phyloP scores from a whole-genome alignment of 2,797 vertebrate genomes.

The Phoxinus dragarum region DNA sequence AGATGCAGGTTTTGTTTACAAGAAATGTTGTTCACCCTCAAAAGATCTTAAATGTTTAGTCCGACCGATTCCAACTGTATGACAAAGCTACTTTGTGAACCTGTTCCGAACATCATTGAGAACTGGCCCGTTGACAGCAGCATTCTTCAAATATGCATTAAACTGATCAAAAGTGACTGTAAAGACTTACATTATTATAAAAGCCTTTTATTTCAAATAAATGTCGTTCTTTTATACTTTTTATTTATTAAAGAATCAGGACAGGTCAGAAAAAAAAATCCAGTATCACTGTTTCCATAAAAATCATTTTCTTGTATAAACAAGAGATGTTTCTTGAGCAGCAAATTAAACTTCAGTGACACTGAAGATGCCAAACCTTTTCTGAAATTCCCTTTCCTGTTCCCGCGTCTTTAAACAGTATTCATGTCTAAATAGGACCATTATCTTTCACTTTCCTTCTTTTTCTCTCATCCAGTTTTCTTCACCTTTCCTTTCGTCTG shows the following conservation, averaged over 20 bases:
- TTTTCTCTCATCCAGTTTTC: not conserved
- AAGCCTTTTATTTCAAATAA: not conserved
- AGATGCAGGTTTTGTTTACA: constrained; percentile 14
- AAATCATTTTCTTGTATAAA: not conserved
- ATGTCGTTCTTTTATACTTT: not conserved
- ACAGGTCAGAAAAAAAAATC: not conserved
- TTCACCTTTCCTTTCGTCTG: constrained; percentile 18
- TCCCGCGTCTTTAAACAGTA: not conserved
- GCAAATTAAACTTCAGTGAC: too few species aligned
- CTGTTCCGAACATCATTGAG: not conserved
- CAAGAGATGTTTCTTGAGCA: not conserved
- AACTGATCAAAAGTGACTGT: not conserved
- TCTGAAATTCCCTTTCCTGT: not conserved
- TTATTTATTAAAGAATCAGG: not conserved
- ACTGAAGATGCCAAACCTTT: not conserved
- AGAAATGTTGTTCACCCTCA: constrained; percentile 3
- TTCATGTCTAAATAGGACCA: constrained; percentile 34
- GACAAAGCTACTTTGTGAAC: not conserved
- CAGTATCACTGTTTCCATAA: not conserved
- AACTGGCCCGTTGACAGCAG: not conserved
- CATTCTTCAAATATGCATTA: not conserved
- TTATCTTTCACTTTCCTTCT: constrained; percentile 3
- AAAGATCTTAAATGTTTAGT: constrained; percentile 5
- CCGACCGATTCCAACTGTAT: not conserved
- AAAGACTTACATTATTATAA: not conserved